A percentile compares a stretch with the other conserved stretches of the same genome.
Conservation (phyloP, 2,888 invertebrate genomes). For the Nomada fabriciana region DNA sequence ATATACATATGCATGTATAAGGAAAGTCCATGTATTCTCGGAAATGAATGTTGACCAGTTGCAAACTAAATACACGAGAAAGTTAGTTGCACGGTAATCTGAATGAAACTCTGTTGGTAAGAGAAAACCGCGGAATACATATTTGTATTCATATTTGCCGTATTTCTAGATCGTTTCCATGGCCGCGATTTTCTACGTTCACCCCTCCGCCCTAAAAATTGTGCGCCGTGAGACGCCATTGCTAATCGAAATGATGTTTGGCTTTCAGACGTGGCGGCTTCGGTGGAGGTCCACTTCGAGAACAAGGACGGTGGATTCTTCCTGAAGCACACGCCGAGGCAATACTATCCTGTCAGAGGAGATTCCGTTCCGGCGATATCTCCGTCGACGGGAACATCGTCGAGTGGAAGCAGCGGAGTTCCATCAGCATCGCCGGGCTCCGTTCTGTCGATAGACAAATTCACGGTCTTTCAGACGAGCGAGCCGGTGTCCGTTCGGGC, state of each 20-base stretch:
- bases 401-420: conserved; percentile 81
- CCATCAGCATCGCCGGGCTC: conserved; percentile 87
- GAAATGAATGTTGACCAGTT: conserved; percentile 16
- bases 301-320: conserved; percentile 96
- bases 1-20: conserved; percentile 20
- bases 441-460: conserved; percentile 93
- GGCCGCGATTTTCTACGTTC: background rate
- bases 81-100: background rate
- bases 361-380: conserved; percentile 71
- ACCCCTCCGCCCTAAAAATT: background rate
- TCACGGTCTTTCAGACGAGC: conserved; percentile 96
- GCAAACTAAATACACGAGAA: background rate
- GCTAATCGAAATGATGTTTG: conserved; percentile 52
- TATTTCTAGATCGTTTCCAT: too few species aligned
- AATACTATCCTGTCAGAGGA: conserved; percentile 85
- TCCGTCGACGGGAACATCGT: conserved; percentile 56
- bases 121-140: too few species aligned
- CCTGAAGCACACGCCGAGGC: conserved; percentile 92
- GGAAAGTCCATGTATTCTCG: conserved; percentile 13
- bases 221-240: background rate
- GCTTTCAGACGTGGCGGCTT: conserved; percentile 88
- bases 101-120: background rate
- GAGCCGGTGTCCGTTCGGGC: conserved; percentile 96
- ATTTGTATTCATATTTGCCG: too few species aligned
- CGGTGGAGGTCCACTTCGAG: conserved; percentile 96